phyloP scores from a whole-genome alignment of 2,888 invertebrate genomes.

The Amblyteles armatorius region DNA sequence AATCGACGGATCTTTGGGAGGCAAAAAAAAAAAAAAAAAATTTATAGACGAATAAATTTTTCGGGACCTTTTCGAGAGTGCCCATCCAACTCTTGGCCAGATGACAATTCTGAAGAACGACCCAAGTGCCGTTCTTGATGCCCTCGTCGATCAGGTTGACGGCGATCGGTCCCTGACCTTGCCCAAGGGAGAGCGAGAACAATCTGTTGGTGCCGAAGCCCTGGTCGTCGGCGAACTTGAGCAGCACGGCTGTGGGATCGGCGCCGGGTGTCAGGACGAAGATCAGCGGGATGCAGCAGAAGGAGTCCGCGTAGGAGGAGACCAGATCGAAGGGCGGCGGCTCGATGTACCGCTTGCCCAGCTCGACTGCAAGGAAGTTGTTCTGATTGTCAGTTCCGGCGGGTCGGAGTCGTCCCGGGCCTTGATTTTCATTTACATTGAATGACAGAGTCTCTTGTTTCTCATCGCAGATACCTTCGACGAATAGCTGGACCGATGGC shows the following conservation, averaged over 20 bases:
- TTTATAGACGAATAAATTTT: too few relatives aligned
- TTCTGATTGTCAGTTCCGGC: background rate
- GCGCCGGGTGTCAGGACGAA: conserved; percentile 97
- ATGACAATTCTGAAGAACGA: conserved; percentile 97
- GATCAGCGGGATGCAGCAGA: conserved; percentile 93
- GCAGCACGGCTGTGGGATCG: conserved; percentile 95
- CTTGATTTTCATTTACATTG: too few relatives aligned
- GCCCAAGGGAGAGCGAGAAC: conserved; percentile 94
- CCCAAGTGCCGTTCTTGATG: conserved; percentile 95
- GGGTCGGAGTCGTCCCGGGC: too few relatives aligned
- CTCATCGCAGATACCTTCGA: conserved; percentile 85
- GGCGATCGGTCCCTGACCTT: conserved; percentile 97
- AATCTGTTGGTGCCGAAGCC: conserved; percentile 92
- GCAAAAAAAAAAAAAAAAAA: too few relatives aligned
- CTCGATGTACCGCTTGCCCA: conserved; percentile 93
- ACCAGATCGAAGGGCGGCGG: conserved; percentile 95
- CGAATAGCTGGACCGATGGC: conserved; percentile 91
- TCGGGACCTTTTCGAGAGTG: conserved; percentile 91
- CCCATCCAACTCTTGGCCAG: conserved; percentile 98
- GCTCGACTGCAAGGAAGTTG: conserved; percentile 85
- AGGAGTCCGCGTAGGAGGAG: conserved; percentile 94
- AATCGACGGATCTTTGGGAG: too few relatives aligned
- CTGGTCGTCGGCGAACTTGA: conserved; percentile 98
- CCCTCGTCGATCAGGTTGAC: conserved; percentile 94
- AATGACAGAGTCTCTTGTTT: background rate